These are phyloP conservation scores for Anomalospiza imberbis DNA, from an alignment of 2,797 vertebrate genomes.

Conservation along the genomic window DNA sequence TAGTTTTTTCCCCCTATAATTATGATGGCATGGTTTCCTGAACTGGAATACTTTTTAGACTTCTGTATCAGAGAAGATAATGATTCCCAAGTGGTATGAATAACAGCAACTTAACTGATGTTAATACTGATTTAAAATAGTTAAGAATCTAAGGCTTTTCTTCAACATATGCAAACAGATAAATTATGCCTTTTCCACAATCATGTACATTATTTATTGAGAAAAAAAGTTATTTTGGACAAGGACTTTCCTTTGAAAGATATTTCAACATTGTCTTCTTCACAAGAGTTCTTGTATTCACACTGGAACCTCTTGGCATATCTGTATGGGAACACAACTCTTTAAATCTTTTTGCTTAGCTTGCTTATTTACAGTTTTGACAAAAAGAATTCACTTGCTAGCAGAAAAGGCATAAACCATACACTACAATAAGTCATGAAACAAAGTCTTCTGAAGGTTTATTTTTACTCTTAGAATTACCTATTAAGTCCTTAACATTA, in stretches of 20 bases:
- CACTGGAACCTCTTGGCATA: background rate
- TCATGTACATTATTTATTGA: background rate
- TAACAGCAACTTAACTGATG: background rate
- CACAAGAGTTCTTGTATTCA: background rate
- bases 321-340: background rate
- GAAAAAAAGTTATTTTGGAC: background rate
- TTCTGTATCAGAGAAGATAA: background rate
- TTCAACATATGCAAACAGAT: background rate
- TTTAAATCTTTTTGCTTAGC: background rate
- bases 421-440: background rate
- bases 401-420: background rate
- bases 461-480: background rate
- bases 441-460: background rate
- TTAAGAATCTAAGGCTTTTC: background rate
- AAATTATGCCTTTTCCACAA: background rate
- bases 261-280: background rate
- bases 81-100: background rate
- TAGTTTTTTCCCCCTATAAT: background rate
- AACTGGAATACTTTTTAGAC: background rate
- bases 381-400: background rate
- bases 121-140: background rate
- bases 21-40: background rate
- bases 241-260: background rate
- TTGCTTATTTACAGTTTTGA: background rate
- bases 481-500: background rate